phyloP scores from a whole-genome alignment of 2,888 invertebrate species.

The Ochropleura plecta region DNA sequence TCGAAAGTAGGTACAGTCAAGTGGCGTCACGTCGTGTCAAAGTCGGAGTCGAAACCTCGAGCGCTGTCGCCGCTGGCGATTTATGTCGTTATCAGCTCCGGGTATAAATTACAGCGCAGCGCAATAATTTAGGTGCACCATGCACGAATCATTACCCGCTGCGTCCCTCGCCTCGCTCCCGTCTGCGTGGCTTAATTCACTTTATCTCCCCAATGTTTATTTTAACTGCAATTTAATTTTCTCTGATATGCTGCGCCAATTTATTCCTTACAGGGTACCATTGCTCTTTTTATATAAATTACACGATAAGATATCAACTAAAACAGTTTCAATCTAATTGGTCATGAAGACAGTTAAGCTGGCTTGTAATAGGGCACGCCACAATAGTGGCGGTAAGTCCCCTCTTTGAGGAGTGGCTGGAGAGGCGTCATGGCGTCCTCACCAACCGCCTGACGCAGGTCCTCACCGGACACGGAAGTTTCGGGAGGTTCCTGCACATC shows the following conservation, averaged over 20 bases:
- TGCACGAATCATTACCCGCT: slow-evolving; percentile 90
- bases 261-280: slow-evolving; percentile 53
- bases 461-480: too few species aligned
- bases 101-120: slow-evolving; percentile 88
- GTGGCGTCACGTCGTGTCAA: slow-evolving; percentile 85
- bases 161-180: slow-evolving; percentile 74
- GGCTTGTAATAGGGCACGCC: slow-evolving; percentile 34
- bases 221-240: slow-evolving; percentile 83
- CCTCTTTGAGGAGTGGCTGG: too few species aligned
- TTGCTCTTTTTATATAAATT: slow-evolving; percentile 36
- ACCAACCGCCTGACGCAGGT: too few species aligned
- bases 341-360: slow-evolving; percentile 46
- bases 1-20: slow-evolving; percentile 73
- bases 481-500: too few species aligned
- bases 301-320: slow-evolving; percentile 36
- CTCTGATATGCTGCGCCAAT: slow-evolving; percentile 69
- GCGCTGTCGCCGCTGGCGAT: slow-evolving; percentile 86
- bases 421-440: too few species aligned
- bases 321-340: slow-evolving; percentile 62
- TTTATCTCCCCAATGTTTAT: slow-evolving; percentile 85
- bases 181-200: slow-evolving; percentile 85
- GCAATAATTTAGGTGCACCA: slow-evolving; percentile 90
- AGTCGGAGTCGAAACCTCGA: slow-evolving; percentile 82
- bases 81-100: slow-evolving; percentile 89
- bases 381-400: too few species aligned